Conservation (phyloP, 2,888 invertebrate genomes). For the Metallyticus violacea region DNA sequence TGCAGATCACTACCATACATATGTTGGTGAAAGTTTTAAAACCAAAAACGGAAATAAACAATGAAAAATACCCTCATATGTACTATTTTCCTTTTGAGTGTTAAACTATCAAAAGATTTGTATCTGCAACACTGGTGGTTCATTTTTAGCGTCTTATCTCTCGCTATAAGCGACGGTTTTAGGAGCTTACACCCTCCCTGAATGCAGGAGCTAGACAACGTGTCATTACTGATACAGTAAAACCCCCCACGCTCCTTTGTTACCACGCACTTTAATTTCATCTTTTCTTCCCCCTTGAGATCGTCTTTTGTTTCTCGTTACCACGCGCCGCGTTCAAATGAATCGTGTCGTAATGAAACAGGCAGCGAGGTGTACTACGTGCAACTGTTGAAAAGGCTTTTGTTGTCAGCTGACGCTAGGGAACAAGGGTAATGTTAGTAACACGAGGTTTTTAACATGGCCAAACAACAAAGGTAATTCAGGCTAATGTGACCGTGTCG, state of each 20-base stretch:
- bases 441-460: background rate
- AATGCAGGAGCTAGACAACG: too few relatives aligned
- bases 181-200: too few relatives aligned
- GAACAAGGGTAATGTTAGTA: background rate
- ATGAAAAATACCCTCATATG: too few relatives aligned
- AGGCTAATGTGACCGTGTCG: background rate
- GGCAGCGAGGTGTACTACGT: background rate
- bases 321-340: background rate
- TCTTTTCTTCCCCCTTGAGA: background rate
- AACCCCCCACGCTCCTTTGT: background rate
- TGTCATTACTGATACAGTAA: background rate
- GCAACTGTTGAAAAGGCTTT: background rate
- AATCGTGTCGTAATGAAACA: background rate
- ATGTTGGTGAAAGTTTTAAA: too few relatives aligned
- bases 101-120: too few relatives aligned
- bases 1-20: too few relatives aligned
- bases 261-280: background rate
- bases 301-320: background rate
- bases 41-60: too few relatives aligned
- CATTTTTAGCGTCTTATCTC: too few relatives aligned
- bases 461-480: background rate
- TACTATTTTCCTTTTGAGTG: too few relatives aligned
- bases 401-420: background rate
- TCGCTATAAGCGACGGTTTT: too few relatives aligned
- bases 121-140: too few relatives aligned